phyloP scores from a whole-genome alignment of 2,113 vertebrate species.

The Rhinogobius similis region DNA sequence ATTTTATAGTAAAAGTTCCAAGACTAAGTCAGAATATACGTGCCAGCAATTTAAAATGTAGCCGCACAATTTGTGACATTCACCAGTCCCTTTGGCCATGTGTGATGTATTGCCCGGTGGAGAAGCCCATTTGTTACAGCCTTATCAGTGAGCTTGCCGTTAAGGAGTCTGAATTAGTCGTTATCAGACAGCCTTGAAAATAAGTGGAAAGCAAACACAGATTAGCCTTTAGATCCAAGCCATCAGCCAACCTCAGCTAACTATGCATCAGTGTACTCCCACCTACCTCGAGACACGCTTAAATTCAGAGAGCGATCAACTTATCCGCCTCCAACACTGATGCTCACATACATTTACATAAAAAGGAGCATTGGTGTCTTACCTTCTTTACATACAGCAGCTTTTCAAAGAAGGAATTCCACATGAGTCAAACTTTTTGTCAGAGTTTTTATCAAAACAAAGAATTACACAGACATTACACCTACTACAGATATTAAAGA shows the following conservation, averaged over 20 bases:
- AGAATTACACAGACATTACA: too few relatives aligned
- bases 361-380: too few relatives aligned
- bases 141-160: conserved; percentile 59
- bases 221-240: conserved; percentile 48
- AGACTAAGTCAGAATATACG: conserved; percentile 15
- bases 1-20: background rate
- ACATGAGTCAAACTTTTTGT: too few relatives aligned
- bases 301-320: conserved; percentile 14
- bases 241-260: conserved; percentile 13
- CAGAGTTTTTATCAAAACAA: too few relatives aligned
- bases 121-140: conserved; percentile 58
- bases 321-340: background rate
- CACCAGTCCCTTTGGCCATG: conserved; percentile 40
- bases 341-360: background rate
- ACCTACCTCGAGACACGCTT: conserved; percentile 27
- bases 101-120: conserved; percentile 57
- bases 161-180: conserved; percentile 55
- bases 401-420: too few relatives aligned
- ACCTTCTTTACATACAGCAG: background rate
- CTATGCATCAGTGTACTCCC: conserved; percentile 18
- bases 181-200: conserved; percentile 51
- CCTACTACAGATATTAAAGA: too few relatives aligned
- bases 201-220: conserved; percentile 56
- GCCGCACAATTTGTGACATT: conserved; percentile 56
- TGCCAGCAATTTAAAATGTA: conserved; percentile 42